Conservation (phyloP, 2,797 vertebrate species). For the Poeciliopsis gracilis region DNA sequence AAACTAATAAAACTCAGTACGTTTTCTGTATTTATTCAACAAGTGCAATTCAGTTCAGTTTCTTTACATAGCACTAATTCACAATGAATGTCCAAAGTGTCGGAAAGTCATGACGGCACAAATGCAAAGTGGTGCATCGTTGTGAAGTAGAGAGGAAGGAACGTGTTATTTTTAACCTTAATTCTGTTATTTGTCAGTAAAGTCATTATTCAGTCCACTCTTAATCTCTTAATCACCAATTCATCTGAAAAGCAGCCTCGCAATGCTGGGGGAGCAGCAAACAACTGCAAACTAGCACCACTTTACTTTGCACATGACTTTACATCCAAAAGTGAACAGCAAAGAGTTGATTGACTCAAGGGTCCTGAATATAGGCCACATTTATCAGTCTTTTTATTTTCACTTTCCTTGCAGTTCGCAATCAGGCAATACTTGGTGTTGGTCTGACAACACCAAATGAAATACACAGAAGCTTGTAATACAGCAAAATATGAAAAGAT, state of each 20-base stretch:
- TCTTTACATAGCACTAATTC: neutral
- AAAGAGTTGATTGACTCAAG: neutral
- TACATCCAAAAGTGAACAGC: neutral
- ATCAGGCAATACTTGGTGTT: neutral
- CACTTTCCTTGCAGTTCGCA: neutral
- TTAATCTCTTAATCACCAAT: too few relatives aligned
- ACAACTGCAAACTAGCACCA: neutral
- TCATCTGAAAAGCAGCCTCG: too few relatives aligned
- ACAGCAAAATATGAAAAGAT: neutral
- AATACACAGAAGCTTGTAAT: neutral
- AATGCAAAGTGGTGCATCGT: neutral
- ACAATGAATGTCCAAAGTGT: neutral
- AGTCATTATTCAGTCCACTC: too few relatives aligned
- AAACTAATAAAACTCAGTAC: neutral
- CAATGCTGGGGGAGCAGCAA: neutral
- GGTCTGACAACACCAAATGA: neutral
- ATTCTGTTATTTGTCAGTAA: too few relatives aligned
- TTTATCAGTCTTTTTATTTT: neutral
- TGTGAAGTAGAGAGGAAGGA: neutral
- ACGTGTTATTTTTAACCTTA: neutral
- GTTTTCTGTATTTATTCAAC: neutral
- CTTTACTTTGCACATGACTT: neutral
- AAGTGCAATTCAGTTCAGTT: neutral
- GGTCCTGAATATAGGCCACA: neutral
- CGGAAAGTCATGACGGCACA: too few relatives aligned